These are phyloP conservation scores for Sphyrna mokarran DNA, from an alignment of 2,113 vertebrate species.

Conservation along the genomic window DNA sequence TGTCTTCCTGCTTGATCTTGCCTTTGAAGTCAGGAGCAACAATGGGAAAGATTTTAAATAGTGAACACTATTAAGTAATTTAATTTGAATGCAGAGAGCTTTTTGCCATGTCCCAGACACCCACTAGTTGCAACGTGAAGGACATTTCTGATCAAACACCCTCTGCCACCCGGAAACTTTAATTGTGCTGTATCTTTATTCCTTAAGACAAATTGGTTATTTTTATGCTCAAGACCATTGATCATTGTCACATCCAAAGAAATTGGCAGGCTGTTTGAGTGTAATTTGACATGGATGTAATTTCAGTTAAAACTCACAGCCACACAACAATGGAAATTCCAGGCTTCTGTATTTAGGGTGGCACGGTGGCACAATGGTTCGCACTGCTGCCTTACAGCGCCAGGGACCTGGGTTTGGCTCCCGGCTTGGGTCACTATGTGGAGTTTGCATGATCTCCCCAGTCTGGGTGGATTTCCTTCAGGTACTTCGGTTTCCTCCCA, in stretches of 20 bases:
- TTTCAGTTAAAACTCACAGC: background rate
- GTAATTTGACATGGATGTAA: background rate
- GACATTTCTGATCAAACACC: background rate
- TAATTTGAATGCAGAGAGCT: background rate
- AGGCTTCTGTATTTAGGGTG: background rate
- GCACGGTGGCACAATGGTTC: no score
- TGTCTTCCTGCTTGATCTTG: background rate
- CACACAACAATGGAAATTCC: background rate
- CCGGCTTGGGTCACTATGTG: no score
- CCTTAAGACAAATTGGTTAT: background rate
- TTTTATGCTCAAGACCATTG: background rate
- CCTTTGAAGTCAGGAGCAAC: background rate
- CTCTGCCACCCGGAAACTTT: background rate
- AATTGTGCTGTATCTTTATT: background rate
- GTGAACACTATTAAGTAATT: background rate
- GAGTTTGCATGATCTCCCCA: no score
- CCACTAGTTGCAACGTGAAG: background rate
- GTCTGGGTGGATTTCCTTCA: no score
- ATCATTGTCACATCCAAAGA: background rate
- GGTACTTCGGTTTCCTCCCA: no score
- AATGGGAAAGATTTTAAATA: background rate
- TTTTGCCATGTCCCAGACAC: background rate
- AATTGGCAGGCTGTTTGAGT: background rate
- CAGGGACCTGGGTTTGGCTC: no score
- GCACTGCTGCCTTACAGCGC: no score